Base-by-base conservation (phyloP, 1,140 invertebrate species). In the Asbolus verrucosus region DNA sequence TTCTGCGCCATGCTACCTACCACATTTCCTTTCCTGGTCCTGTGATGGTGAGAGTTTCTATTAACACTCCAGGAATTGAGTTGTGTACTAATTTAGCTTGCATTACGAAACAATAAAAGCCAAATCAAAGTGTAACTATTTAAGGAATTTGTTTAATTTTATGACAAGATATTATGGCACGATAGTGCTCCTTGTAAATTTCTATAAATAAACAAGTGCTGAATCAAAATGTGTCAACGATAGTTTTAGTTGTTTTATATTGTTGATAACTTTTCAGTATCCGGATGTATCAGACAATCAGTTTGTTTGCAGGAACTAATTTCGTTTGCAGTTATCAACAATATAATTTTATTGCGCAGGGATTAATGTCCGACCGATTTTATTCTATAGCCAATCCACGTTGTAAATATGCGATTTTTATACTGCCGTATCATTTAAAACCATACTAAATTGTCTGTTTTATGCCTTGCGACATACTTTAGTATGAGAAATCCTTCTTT, bases 341-440 rank as follows among this genome's bases (percentile, higher is more conserved):
- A 18, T 21, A 16, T 66, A 66, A 46, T 27, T 27, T 27, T 27
- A 8, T 27, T 27, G 24, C n/a, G n/a, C n/a, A n/a, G n/a, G n/a
- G n/a, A n/a, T n/a, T n/a, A n/a, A n/a, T n/a, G n/a, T n/a, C n/a
- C n/a, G n/a, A n/a, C n/a, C 19, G 33, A 39, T 46, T 66, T 63
- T 63, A 63, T 18, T 63, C 27, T 31, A 36, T 46, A 46, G 13
- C 39, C 11, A 11, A 14, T 46, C 46, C 11, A 24, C n/a, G 27
- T 54, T 46, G 65, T 67, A 67, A 67, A 67, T 67, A 67, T 67
- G 65, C 46, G 65, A 67, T 59, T 36, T 43, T 67, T 59, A 24
- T 54, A 54, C 46, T 54, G 9, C 21, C 36, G 11, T 6, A 33
- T 31, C 1, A 18, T 54, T 38, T 36, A 19, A 50, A 50, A 8